Evolutionary conservation across 2,113 vertebrate species (phyloP).

Genomic region (Macaca mulatta): DNA sequence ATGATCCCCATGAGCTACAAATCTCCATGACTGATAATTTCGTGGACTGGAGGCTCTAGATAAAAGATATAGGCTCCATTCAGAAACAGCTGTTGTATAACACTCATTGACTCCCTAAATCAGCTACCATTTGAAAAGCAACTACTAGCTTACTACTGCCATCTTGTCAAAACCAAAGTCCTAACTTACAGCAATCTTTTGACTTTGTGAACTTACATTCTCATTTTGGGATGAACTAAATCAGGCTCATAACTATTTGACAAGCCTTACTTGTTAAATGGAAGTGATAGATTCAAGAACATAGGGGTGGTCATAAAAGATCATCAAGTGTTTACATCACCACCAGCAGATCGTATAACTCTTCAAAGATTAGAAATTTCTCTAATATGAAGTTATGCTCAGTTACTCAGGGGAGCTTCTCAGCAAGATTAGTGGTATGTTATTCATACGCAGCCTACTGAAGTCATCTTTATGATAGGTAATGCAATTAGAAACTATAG

Average conservation of each 20-base stretch:
- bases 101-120: not conserved
- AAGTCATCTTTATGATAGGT: not conserved
- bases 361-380: not conserved
- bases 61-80: not conserved
- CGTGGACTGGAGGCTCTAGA: not conserved
- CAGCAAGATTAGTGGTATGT: not conserved
- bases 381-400: not conserved
- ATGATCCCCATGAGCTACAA: not conserved
- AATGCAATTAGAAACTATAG: not conserved
- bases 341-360: not conserved
- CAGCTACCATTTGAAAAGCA: not conserved
- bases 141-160: not conserved
- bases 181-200: not conserved
- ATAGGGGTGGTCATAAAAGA: not conserved
- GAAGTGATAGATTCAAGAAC: not conserved
- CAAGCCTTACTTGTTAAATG: not conserved
- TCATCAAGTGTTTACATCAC: not conserved
- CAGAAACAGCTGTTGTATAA: not conserved
- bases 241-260: not conserved
- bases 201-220: not conserved
- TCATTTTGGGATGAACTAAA: not conserved
- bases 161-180: not conserved
- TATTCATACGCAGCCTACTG: not conserved
- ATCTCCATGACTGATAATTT: not conserved
- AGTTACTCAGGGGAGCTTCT: not conserved